Percentiles rank a stretch among this genome's conserved stretches.
Evolutionary conservation across 2,888 invertebrate species (phyloP).

Genomic region (Aelia acuminata): DNA sequence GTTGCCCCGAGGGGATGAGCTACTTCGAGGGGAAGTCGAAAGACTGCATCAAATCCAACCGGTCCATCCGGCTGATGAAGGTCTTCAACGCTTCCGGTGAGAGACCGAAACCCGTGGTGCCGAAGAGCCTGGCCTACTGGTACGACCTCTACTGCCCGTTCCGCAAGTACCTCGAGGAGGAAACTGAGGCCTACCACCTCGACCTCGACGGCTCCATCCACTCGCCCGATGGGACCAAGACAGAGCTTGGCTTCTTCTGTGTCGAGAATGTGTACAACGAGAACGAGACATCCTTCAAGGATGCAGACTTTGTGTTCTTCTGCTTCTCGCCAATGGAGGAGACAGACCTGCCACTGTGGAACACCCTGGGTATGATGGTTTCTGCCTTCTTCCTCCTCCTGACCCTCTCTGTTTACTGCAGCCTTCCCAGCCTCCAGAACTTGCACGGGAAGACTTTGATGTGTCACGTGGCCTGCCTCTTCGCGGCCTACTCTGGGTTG

Average conservation of each 20-base stretch:
- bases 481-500: conserved; percentile 77
- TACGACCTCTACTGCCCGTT: neutral
- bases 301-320: conserved; percentile 66
- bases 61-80: neutral
- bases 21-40: conserved; percentile 25
- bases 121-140: conserved; percentile 17
- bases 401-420: conserved; percentile 78
- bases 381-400: conserved; percentile 78
- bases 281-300: conserved; percentile 53
- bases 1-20: conserved; percentile 68
- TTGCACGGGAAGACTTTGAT: conserved; percentile 82
- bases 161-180: conserved; percentile 20
- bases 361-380: conserved; percentile 70
- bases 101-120: neutral
- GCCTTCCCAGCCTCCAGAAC: conserved; percentile 78
- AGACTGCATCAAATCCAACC: neutral
- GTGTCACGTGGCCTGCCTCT: conserved; percentile 78
- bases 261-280: conserved; percentile 67
- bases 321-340: conserved; percentile 67
- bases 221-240: conserved; percentile 11
- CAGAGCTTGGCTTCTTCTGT: conserved; percentile 67
- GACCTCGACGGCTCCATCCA: conserved; percentile 44
- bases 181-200: neutral
- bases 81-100: neutral
- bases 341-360: conserved; percentile 64